These are phyloP conservation scores for Epicauta chinensis DNA, from an alignment of 1,140 invertebrate species.

Conservation along the genomic window DNA sequence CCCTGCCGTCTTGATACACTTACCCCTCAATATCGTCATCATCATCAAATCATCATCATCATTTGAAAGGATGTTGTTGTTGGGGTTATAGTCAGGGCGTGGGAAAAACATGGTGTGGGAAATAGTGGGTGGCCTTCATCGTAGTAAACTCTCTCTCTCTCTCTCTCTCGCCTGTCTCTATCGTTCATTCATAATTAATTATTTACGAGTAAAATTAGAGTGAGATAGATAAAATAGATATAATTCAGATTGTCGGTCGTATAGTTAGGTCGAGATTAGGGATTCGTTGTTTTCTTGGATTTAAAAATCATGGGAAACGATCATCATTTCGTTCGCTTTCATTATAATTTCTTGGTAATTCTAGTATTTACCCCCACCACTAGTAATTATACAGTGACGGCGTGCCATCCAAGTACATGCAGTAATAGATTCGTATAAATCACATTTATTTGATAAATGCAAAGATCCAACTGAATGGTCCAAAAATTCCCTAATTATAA, in stretches of 20 bases:
- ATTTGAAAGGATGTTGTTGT: constrained; percentile 52
- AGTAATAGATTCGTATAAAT: constrained; percentile 7
- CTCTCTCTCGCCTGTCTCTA: no score
- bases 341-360: no score
- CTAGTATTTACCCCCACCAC: no score
- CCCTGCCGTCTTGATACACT: no score
- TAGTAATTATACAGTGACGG: neutral
- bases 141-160: no score
- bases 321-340: neutral
- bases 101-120: constrained; percentile 73
- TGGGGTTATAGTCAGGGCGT: constrained; percentile 68
- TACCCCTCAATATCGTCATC: no score
- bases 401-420: neutral
- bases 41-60: no score
- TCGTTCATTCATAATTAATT: no score
- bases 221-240: constrained; percentile 42
- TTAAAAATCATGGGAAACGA: constrained; percentile 12
- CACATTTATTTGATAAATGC: no score
- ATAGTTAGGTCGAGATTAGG: constrained; percentile 13
- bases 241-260: constrained; percentile 21
- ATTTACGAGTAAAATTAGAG: no score
- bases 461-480: no score
- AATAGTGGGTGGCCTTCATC: constrained; percentile 61
- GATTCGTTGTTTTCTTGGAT: constrained; percentile 22
- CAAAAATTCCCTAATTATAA: no score